phyloP scores from a whole-genome alignment of 2,797 vertebrate species.

The Hybognathus amarus region DNA sequence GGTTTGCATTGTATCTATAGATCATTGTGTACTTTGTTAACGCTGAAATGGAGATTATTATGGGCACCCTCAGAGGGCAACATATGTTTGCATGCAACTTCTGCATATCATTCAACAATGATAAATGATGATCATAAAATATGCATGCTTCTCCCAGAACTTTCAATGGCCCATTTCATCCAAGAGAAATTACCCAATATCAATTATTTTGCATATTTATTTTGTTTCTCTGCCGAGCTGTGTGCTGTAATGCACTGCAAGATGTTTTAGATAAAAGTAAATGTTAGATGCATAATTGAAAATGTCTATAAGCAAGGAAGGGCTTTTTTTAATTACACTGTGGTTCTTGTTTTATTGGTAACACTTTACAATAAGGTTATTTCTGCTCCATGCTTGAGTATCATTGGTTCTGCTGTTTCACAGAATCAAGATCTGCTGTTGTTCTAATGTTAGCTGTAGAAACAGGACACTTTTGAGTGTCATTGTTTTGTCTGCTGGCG shows the following conservation, averaged over 20 bases:
- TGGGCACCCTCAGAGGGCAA: slow-evolving; percentile 19
- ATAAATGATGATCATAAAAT: slow-evolving; percentile 55
- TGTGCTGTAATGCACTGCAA: not conserved
- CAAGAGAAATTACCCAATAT: slow-evolving; percentile 20
- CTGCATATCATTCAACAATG: slow-evolving; percentile 28
- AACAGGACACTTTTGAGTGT: not conserved
- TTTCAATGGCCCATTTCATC: slow-evolving; percentile 29
- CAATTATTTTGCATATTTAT: not conserved
- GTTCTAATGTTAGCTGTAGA: not conserved
- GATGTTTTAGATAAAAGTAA: not conserved
- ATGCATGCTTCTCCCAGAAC: slow-evolving; percentile 35
- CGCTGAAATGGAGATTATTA: slow-evolving; percentile 29
- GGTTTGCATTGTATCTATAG: slow-evolving; percentile 9
- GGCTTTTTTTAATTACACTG: not conserved
- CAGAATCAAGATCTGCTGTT: not conserved
- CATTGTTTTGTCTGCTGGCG: too few species aligned
- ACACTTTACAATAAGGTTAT: not conserved
- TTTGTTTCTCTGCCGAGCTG: slow-evolving; percentile 8
- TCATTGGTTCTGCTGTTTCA: not conserved
- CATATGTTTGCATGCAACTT: slow-evolving; percentile 17
- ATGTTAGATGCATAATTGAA: not conserved
- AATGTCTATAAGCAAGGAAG: not conserved
- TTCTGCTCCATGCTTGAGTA: not conserved
- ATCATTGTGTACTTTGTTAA: slow-evolving; percentile 14
- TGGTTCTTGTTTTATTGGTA: not conserved